These are phyloP conservation scores for Poeciliopsis infans DNA, from an alignment of 2,797 vertebrate genomes.

Conservation along the genomic window DNA sequence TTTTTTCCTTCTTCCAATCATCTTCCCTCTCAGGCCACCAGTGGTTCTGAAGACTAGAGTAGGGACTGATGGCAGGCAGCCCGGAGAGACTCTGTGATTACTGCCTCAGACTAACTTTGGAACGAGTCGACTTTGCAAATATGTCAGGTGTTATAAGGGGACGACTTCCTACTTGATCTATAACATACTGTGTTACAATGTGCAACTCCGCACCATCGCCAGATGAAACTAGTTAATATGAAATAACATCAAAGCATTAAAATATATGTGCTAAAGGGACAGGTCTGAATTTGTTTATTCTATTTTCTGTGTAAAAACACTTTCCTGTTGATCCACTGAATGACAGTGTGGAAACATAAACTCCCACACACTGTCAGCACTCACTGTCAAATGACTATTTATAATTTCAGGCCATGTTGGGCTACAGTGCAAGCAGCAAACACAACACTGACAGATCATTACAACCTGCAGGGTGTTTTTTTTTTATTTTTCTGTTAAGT, in stretches of 20 bases:
- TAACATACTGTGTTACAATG: constrained; percentile 40
- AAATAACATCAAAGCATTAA: not conserved
- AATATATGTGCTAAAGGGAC: not conserved
- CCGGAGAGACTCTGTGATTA: constrained; percentile 65
- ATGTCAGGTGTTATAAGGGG: constrained; percentile 51
- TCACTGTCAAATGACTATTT: not conserved
- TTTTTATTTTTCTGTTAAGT: not conserved
- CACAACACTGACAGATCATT: not conserved
- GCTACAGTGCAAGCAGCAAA: not conserved
- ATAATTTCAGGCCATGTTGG: not conserved
- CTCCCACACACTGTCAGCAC: constrained; percentile 8
- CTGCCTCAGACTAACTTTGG: constrained; percentile 52
- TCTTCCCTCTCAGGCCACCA: constrained; percentile 52
- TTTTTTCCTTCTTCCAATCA: constrained; percentile 63
- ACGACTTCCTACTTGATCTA: constrained; percentile 67
- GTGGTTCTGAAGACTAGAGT: constrained; percentile 42
- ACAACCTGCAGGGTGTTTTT: not conserved
- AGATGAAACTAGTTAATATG: not conserved
- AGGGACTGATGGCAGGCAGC: constrained; percentile 43
- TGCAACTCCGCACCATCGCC: constrained; percentile 31
- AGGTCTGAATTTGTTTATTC: constrained; percentile 1
- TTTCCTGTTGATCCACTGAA: constrained; percentile 3
- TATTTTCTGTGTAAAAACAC: not conserved
- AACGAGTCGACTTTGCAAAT: constrained; percentile 42
- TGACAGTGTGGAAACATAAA: constrained; percentile 1